These are phyloP conservation scores for Drosophila anomalipes DNA, from an alignment of 2,888 invertebrate genomes.

Conservation along the genomic window DNA sequence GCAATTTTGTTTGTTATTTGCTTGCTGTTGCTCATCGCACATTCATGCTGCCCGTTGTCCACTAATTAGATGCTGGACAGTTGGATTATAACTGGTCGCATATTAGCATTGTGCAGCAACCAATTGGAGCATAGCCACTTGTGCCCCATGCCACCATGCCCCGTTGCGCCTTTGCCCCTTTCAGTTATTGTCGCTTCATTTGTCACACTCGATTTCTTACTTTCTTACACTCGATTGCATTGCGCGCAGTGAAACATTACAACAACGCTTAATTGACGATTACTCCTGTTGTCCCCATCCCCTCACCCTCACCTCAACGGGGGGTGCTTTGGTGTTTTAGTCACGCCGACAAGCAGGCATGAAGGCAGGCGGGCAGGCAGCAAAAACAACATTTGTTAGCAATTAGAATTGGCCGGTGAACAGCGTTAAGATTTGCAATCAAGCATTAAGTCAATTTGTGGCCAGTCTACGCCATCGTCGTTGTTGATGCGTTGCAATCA, in stretches of 20 bases:
- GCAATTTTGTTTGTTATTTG: constrained; percentile 20
- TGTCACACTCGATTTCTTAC: constrained; percentile 34
- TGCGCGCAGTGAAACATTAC: constrained; percentile 27
- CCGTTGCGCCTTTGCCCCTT: constrained; percentile 13
- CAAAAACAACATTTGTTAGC: constrained; percentile 68
- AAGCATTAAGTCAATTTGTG: constrained; percentile 78
- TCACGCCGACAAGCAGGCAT: constrained; percentile 53
- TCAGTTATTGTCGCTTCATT: constrained; percentile 43
- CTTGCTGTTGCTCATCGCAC: constrained; percentile 43
- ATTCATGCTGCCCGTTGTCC: constrained; percentile 52
- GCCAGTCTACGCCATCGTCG: constrained; percentile 30
- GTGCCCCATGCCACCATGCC: constrained; percentile 17
- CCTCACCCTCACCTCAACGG: constrained; percentile 16
- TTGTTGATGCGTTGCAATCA: constrained; percentile 48
- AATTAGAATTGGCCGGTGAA: constrained; percentile 73
- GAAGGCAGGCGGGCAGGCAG: constrained; percentile 46
- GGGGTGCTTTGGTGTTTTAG: constrained; percentile 44
- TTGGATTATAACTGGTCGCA: constrained; percentile 50
- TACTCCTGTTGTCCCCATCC: constrained; percentile 23
- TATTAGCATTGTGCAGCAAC: constrained; percentile 47
- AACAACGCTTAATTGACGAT: constrained; percentile 64
- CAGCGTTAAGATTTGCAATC: constrained; percentile 74
- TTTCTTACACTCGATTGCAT: constrained; percentile 58
- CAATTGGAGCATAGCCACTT: constrained; percentile 53
- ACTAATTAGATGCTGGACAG: constrained; percentile 64